Evolutionary conservation across 2,113 vertebrate genomes (phyloP).

Genomic region (Periophthalmus modestus): DNA sequence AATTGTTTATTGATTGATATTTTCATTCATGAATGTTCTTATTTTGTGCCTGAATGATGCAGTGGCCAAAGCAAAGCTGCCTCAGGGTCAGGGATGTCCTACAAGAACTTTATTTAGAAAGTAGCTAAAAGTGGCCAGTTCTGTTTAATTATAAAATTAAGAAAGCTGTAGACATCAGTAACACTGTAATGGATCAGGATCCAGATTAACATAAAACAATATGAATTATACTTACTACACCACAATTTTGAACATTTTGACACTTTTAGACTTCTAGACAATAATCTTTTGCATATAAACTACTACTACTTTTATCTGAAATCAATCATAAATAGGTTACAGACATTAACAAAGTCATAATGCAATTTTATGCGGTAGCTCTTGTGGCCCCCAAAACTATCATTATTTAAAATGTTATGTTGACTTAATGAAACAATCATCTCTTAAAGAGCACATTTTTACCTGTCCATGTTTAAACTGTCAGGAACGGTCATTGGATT

Average conservation of each 20-base stretch:
- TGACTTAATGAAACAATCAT: background rate
- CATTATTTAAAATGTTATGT: too few species aligned
- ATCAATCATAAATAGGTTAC: background rate
- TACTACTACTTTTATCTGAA: too few species aligned
- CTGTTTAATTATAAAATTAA: background rate
- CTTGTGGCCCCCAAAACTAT: background rate
- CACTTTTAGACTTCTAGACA: too few species aligned
- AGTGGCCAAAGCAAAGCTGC: background rate
- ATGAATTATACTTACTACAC: too few species aligned
- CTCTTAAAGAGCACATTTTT: background rate
- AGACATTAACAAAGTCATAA: background rate
- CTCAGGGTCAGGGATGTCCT: background rate
- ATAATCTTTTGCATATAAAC: too few species aligned
- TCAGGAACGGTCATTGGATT: background rate
- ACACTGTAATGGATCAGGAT: background rate
- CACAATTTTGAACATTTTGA: too few species aligned
- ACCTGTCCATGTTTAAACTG: background rate
- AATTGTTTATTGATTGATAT: conserved; percentile 7
- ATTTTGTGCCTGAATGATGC: background rate
- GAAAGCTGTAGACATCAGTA: too few species aligned
- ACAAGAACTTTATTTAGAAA: conserved; percentile 1
- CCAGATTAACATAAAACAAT: too few species aligned
- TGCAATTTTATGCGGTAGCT: background rate
- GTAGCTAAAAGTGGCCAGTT: background rate
- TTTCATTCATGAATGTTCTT: background rate